Base-by-base conservation (phyloP, 2,797 vertebrate genomes). In the Acipenser transmontanus region DNA sequence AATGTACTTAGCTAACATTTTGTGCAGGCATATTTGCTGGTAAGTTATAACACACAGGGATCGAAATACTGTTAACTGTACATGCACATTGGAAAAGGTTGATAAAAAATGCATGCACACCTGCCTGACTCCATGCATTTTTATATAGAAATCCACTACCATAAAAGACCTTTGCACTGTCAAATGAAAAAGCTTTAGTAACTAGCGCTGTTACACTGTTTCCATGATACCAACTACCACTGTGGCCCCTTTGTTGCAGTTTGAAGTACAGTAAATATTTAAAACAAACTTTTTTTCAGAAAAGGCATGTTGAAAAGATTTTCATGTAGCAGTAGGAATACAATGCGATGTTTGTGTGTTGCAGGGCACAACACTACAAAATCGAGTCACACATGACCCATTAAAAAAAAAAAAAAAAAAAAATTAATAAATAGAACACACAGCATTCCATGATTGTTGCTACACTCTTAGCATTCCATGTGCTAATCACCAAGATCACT, bases 1-100 rank as follows among this genome's bases (percentile, higher is more conserved):
- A 71, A 61, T 66, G 70, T 77, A 82, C 82, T 80, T 71, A 62
- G 69, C 76, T 71, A 68, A 80, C 73, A 75, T 82, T 81, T 79
- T 86, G 81, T 84, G 82, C 84, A 87, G 87, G 86, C 82, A 84
- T 81, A 84, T 86, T 73, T 89, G 88, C 88, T 90, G 88, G 88
- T 90, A 88, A 88, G 86, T 82, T 85, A 82, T 86, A 84, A 86
- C 83, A 71, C 68, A 80, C 81, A 86, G 78, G 80, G 86, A 84
- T 83, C 76, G 71, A 83, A 87, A 87, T 82, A 82, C 81, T 78
- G 73, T 83, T 83, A 78, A 82, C 80, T 81, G 81, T 74, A 82
- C 84, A 86, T 86, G 84, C 81, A 75, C 76, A 81, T 82, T 76
- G 80, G 80, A 80, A 68, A 12, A 61, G 17, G 34, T 57, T 57